Conservation (phyloP, 2,113 vertebrate genomes). For the Aphyosemion australe region DNA sequence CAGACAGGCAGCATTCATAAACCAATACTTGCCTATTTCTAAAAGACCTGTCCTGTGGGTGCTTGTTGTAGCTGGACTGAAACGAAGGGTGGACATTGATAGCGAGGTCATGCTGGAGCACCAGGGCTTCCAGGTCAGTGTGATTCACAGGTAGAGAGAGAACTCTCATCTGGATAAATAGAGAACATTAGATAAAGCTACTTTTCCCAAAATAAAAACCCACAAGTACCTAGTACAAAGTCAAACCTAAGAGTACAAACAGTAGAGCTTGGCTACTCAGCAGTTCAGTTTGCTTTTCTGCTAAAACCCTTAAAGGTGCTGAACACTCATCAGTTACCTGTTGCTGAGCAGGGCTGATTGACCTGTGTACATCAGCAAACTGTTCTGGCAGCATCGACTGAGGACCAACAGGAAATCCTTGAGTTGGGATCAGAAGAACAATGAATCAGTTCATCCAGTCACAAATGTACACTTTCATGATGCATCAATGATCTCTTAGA, state of each 20-base stretch:
- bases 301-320: no score
- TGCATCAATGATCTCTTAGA: no score
- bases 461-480: no score
- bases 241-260: no score
- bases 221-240: no score
- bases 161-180: constrained; percentile 82
- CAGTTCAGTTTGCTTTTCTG: no score
- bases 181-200: background rate
- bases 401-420: constrained; percentile 86
- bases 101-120: constrained; percentile 89
- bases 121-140: constrained; percentile 86
- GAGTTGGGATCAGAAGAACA: background rate
- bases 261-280: no score
- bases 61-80: constrained; percentile 89
- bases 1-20: background rate
- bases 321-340: constrained; percentile 46
- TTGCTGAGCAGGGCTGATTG: constrained; percentile 84
- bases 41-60: constrained; percentile 87
- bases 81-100: constrained; percentile 85
- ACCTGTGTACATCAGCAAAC: constrained; percentile 86
- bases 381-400: constrained; percentile 87
- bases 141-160: constrained; percentile 85
- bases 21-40: constrained; percentile 82
- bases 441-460: no score
- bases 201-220: background rate